Percentiles rank a stretch among this genome's conserved stretches.
phyloP scores from a whole-genome alignment of 2,113 vertebrate species.

The Oreochromis spilurus region DNA sequence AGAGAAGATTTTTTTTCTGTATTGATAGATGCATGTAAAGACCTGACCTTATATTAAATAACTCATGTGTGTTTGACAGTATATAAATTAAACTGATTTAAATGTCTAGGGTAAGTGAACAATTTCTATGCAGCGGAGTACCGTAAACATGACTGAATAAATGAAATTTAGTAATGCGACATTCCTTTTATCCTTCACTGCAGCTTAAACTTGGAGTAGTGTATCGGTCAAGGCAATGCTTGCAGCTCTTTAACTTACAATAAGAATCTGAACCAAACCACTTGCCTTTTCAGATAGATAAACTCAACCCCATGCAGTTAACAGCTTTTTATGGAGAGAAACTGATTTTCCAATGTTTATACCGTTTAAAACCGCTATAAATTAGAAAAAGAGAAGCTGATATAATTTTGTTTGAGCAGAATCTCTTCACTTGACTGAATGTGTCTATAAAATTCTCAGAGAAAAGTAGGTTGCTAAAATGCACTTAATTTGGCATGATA shows the following conservation, averaged over 20 bases:
- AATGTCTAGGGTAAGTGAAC: neutral
- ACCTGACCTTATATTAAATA: neutral
- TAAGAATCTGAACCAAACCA: slow-evolving; percentile 39
- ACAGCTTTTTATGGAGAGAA: slow-evolving; percentile 53
- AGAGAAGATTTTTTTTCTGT: neutral
- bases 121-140: neutral
- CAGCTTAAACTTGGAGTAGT: neutral
- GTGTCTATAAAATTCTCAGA: slow-evolving; percentile 98
- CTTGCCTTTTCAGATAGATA: slow-evolving; percentile 54
- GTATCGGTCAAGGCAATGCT: slow-evolving; percentile 8
- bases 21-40: neutral
- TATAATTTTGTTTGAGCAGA: slow-evolving; percentile 81
- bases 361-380: slow-evolving; percentile 64
- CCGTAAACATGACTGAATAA: neutral
- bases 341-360: slow-evolving; percentile 65
- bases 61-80: neutral
- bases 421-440: slow-evolving; percentile 91
- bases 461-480: slow-evolving; percentile 99
- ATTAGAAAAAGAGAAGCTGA: slow-evolving; percentile 49
- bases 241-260: slow-evolving; percentile 49
- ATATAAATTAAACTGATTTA: neutral
- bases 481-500: slow-evolving; percentile 99
- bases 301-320: slow-evolving; percentile 49
- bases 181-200: neutral
- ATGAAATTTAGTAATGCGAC: neutral